Conservation (phyloP, 2,797 vertebrate genomes). For the Crypturellus tataupa region DNA sequence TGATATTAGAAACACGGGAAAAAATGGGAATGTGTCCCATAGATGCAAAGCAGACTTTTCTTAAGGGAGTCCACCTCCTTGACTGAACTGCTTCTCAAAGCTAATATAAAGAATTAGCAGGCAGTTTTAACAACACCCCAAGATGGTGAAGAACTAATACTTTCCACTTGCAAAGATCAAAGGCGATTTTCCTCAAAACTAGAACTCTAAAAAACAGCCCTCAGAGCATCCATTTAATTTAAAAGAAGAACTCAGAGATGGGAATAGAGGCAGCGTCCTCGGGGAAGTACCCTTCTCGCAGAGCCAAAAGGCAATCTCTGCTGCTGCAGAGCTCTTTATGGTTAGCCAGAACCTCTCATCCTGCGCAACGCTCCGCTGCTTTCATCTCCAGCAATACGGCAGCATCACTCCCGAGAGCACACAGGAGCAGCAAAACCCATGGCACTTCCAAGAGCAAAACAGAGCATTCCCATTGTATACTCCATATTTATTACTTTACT, state of each 20-base stretch:
- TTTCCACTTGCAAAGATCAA: neutral
- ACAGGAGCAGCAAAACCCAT: neutral
- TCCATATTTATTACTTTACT: neutral
- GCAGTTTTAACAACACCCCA: neutral
- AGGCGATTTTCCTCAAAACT: neutral
- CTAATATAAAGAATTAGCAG: neutral
- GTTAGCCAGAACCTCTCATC: neutral
- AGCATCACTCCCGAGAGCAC: neutral
- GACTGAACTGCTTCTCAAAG: neutral
- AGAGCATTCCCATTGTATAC: accelerated
- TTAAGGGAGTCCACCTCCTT: neutral
- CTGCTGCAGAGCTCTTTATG: neutral
- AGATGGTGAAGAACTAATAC: neutral
- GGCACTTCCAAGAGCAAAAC: neutral
- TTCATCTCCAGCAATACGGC: neutral
- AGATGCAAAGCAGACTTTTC: accelerated
- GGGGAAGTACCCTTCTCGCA: neutral
- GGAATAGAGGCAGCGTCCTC: neutral
- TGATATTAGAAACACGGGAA: accelerated
- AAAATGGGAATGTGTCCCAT: neutral
- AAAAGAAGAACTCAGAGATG: neutral
- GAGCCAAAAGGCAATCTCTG: neutral
- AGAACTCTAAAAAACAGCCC: neutral
- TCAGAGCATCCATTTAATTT: neutral
- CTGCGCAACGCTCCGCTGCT: neutral